Evolutionary conservation across 1,140 invertebrate species (phyloP).

Genomic region (fruit fly (Drosophila melanogaster)): Release_6_plus_ISO1_MT NT_033779.5:2478501-2479000

Average conservation of each 20-base stretch:
- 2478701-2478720: slow-evolving; percentile 77
- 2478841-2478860: slow-evolving; percentile 79
- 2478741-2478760: background rate
- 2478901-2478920: slow-evolving; percentile 84
- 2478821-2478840: slow-evolving; percentile 53
- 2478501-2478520: no score
- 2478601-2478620: no score
- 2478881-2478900: slow-evolving; percentile 23
- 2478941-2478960: slow-evolving; percentile 78
- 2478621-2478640: no score
- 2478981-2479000: slow-evolving; percentile 72
- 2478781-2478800: slow-evolving; percentile 17
- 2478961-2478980: slow-evolving; percentile 71
- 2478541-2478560: background rate
- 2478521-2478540: no score
- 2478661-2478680: slow-evolving; percentile 8
- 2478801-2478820: slow-evolving; percentile 72
- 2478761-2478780: slow-evolving; percentile 32
- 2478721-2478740: slow-evolving; percentile 60
- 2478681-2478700: slow-evolving; percentile 53
- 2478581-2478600: no score
- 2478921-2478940: slow-evolving; percentile 84
- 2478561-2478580: no score
- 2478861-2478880: slow-evolving; percentile 42
- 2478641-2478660: no score